Base-by-base conservation (phyloP, 2,113 vertebrate species). In the Myxocyprinus asiaticus region DNA sequence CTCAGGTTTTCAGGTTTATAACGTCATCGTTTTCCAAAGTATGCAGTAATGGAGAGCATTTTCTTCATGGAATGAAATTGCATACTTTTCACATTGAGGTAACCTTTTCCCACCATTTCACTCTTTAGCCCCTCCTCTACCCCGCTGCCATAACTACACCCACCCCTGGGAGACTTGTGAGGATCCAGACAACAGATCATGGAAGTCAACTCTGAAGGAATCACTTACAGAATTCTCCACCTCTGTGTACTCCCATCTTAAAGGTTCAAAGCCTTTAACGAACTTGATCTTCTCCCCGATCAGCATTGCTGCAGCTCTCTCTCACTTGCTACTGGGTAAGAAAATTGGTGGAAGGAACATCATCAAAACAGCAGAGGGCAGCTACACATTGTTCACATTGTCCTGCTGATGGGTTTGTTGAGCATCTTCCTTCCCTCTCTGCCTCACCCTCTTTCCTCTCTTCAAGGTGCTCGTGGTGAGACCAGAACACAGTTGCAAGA, bases 271-370 rank as follows among this genome's bases (percentile, higher is more conserved):
- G 4, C 74, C 82, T 1, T 64, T 71, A 0, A 0, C 45, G 1
- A 94, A 93, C 86, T 5, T 93, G 73, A 88, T 94, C 48, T 87
- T 89, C 76, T 94, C 93, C 59, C 93, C 93, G 0, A 50, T 93
- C 83, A 93, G 91, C 85, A 90, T 94, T 53, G 78, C 67, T 4
- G 45, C 47, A 0, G 15, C 79, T 10, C 81, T 94, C 8, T 85
- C 86, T 43, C 88, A 93, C 84, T 82, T 93, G 83, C 82, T 94
- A 48, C 71, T 93, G 75, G 92, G 92, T 94, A 90, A 76, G 33
- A 73, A 43, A 4, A 5, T 11, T 73, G 59, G 3, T 33, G 22
- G 15, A 63, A 5, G n/a, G 12, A 65, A 65, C 8, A 2, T 33
- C 4, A 59, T 15, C 50, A 14, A 44, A 9, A 43, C 11, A 15